A percentile compares a stretch with the other conserved stretches of the same genome.
These are phyloP conservation scores for Promerops cafer DNA, from an alignment of 2,113 vertebrate genomes.

Conservation along the genomic window DNA sequence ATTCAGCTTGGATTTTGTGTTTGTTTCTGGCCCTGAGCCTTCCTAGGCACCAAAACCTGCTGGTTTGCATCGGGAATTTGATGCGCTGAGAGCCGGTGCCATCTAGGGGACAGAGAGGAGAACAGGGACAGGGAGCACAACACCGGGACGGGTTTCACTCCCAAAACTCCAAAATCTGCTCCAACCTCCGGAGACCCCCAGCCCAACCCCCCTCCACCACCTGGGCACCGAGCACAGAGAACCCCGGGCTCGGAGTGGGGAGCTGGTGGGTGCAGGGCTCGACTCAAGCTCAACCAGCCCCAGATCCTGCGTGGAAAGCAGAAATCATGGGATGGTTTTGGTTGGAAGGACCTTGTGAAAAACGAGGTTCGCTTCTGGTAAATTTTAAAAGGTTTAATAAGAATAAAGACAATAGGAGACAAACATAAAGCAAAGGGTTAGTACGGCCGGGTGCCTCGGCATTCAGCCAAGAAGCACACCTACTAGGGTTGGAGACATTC, in stretches of 20 bases:
- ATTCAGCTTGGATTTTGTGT: not conserved
- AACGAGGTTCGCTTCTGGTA: too few species aligned
- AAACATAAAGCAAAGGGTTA: too few species aligned
- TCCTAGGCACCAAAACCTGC: not conserved
- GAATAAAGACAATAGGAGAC: too few species aligned
- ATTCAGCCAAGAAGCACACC: too few species aligned
- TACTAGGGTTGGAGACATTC: too few species aligned
- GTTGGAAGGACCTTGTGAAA: not conserved
- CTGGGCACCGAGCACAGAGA: fast-evolving
- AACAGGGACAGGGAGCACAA: not conserved
- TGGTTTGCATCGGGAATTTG: not conserved
- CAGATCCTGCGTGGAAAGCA: fast-evolving
- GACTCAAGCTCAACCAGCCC: not conserved
- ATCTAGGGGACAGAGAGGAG: slow-evolving; percentile 22
- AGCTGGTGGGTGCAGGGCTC: fast-evolving
- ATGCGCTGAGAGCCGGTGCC: slow-evolving; percentile 48
- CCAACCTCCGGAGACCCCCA: not conserved
- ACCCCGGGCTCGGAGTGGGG: fast-evolving
- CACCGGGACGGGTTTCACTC: not conserved
- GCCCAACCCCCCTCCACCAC: fast-evolving
- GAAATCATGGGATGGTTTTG: not conserved
- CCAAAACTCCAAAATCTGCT: not conserved
- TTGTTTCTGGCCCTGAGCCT: not conserved
- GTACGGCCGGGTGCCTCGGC: too few species aligned
- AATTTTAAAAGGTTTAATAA: too few species aligned